Percentiles rank a stretch among this genome's conserved stretches.
phyloP scores from a whole-genome alignment of 64 coral and sea anemone species.

The Pocillopora damicornis region DNA sequence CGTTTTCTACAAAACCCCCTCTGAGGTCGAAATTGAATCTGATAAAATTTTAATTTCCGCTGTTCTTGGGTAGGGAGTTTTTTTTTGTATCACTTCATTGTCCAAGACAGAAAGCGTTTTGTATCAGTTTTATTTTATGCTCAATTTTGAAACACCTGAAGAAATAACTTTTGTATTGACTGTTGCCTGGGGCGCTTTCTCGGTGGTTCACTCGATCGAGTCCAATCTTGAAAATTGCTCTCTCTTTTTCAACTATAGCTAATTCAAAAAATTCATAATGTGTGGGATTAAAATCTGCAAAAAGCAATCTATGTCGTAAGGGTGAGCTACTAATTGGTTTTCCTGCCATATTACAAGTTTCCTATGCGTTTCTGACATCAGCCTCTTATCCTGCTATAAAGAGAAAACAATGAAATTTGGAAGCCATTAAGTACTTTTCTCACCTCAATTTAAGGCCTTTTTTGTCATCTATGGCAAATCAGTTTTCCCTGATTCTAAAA shows the following conservation, averaged over 20 bases:
- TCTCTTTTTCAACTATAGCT: background rate
- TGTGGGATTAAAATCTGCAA: too few relatives aligned
- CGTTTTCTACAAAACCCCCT: background rate
- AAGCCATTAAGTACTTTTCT: slow-evolving; percentile 36
- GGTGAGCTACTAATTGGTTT: slow-evolving; percentile 1
- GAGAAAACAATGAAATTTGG: slow-evolving; percentile 6
- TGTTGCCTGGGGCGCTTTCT: background rate
- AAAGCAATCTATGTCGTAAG: too few relatives aligned
- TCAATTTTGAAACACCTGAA: slow-evolving; percentile 27
- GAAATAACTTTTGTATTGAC: background rate
- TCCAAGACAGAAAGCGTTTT: background rate
- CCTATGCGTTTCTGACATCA: background rate
- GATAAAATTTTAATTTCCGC: slow-evolving; percentile 47
- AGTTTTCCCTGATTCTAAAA: background rate
- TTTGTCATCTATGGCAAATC: slow-evolving; percentile 1
- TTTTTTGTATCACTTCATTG: background rate
- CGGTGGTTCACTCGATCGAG: too few relatives aligned
- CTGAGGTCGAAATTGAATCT: slow-evolving; percentile 16
- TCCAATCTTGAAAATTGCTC: background rate
- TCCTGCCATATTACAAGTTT: slow-evolving; percentile 3
- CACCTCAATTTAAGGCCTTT: background rate
- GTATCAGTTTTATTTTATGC: background rate
- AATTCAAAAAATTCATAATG: too few relatives aligned
- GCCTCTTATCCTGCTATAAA: slow-evolving; percentile 1
- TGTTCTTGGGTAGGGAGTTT: background rate